These are phyloP conservation scores for Eubasilissa splendida DNA, from an alignment of 2,888 invertebrate species.

Conservation along the genomic window DNA sequence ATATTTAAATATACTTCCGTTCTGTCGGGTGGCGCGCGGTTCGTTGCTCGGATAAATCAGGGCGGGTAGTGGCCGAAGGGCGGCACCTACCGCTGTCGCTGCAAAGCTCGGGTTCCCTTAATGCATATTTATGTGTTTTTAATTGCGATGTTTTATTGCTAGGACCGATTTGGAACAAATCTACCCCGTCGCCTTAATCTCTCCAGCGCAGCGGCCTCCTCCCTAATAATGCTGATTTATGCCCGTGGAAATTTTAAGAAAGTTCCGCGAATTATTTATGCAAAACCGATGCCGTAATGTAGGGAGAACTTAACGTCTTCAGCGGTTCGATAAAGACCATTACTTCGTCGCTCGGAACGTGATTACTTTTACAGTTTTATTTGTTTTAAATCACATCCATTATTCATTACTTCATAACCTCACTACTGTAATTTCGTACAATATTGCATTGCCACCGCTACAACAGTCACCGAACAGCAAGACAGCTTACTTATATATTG, in stretches of 20 bases:
- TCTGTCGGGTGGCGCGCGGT: slow-evolving; percentile 6
- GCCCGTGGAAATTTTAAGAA: slow-evolving; percentile 41
- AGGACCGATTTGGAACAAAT: slow-evolving; percentile 40
- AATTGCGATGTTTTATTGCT: slow-evolving; percentile 53
- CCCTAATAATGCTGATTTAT: slow-evolving; percentile 49
- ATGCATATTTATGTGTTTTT: slow-evolving; percentile 55
- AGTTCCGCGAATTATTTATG: slow-evolving; percentile 46
- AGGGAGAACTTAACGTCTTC: slow-evolving; percentile 16
- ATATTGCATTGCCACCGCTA: too few relatives aligned
- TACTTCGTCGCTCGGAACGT: slow-evolving; percentile 8
- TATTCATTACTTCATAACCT: neutral
- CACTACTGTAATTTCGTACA: neutral
- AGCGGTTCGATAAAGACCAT: slow-evolving; percentile 6
- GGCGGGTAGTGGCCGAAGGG: neutral
- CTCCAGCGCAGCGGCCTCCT: slow-evolving; percentile 11
- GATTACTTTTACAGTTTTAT: slow-evolving; percentile 31
- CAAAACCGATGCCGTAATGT: slow-evolving; percentile 41
- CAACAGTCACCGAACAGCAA: too few relatives aligned
- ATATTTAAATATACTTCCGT: slow-evolving; percentile 38
- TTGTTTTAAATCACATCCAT: slow-evolving; percentile 27
- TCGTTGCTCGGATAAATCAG: slow-evolving; percentile 38
- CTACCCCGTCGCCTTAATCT: slow-evolving; percentile 43
- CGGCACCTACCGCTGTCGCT: slow-evolving; percentile 3
- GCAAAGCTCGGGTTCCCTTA: slow-evolving; percentile 43
- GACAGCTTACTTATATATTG: too few relatives aligned